A percentile compares a stretch with the other conserved stretches of the same genome.
These are phyloP conservation scores for Chromoteleia sp. DNA, from an alignment of 2,888 invertebrate genomes.

Conservation along the genomic window DNA sequence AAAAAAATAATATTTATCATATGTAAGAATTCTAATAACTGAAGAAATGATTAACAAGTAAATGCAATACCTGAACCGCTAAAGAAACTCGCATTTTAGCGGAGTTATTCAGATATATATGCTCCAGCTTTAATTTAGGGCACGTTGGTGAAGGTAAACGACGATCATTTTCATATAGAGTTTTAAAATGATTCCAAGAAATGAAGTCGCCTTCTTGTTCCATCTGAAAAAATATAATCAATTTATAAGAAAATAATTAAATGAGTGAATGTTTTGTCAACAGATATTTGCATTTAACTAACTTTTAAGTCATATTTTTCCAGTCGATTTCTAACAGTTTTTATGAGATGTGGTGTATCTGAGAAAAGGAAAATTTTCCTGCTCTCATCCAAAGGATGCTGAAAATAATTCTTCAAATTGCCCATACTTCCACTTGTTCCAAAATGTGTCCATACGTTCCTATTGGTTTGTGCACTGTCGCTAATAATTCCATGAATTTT, in stretches of 20 bases:
- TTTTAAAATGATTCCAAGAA: conserved; percentile 31
- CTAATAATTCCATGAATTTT: not conserved
- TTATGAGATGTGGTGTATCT: conserved; percentile 68
- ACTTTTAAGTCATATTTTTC: conserved; percentile 47
- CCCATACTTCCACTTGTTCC: conserved; percentile 24
- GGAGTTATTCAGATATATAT: conserved; percentile 28
- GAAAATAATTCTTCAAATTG: conserved; percentile 4
- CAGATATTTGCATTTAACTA: not conserved
- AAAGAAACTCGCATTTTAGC: conserved; percentile 30
- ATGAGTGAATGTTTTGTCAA: no score
- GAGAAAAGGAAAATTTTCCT: not conserved
- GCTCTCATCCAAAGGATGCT: not conserved
- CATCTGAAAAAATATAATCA: no score
- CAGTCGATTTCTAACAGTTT: conserved; percentile 71
- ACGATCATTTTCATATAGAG: conserved; percentile 9
- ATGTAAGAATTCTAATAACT: conserved; percentile 4
- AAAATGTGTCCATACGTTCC: not conserved
- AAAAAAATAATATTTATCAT: conserved; percentile 6
- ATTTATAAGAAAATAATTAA: no score
- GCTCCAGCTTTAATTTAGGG: conserved; percentile 7
- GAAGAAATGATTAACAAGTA: conserved; percentile 1
- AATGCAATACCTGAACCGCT: conserved; percentile 23
- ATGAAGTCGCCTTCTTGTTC: no score
- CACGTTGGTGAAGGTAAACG: conserved; percentile 17
- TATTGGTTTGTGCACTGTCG: not conserved